Conservation (phyloP, 92 coral and sea anemone species). For the Epizoanthus ramosus region DNA sequence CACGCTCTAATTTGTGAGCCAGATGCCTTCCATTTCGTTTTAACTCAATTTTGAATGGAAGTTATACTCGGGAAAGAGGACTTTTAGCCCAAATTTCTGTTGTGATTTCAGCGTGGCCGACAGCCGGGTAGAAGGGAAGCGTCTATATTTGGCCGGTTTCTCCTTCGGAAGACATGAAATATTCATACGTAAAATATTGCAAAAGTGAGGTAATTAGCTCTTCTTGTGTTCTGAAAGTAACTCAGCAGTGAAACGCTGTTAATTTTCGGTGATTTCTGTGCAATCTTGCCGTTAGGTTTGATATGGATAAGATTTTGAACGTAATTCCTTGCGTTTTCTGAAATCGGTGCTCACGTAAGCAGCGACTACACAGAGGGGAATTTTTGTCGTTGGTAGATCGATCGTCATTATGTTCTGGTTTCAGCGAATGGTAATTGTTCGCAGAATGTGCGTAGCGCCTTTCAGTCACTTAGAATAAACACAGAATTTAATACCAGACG, state of each 20-base stretch:
- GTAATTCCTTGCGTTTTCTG: conserved; percentile 26
- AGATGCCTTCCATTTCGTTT: conserved; percentile 64
- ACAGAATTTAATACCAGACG: conserved; percentile 31
- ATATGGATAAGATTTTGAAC: neutral
- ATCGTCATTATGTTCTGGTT: conserved; percentile 37
- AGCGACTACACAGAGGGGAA: conserved; percentile 34
- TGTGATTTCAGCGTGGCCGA: conserved; percentile 49
- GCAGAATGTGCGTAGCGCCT: conserved; percentile 43
- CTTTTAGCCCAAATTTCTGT: conserved; percentile 41
- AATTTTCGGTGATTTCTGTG: conserved; percentile 9
- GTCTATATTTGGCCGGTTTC: conserved; percentile 84
- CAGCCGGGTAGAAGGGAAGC: conserved; percentile 60
- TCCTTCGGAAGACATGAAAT: conserved; percentile 80
- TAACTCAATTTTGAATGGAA: conserved; percentile 3
- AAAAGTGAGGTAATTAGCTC: conserved; percentile 81
- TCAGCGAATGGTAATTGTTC: conserved; percentile 59
- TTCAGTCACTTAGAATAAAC: conserved; percentile 49
- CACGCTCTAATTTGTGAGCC: conserved; percentile 81
- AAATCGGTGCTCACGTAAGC: conserved; percentile 46
- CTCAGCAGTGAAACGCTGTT: conserved; percentile 8
- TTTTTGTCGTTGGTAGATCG: conserved; percentile 24
- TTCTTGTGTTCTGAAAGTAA: conserved; percentile 31
- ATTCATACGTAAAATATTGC: conserved; percentile 81
- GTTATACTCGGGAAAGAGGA: conserved; percentile 27
- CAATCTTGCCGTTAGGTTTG: neutral